Percentiles rank a stretch among this genome's conserved stretches.
Conservation (phyloP, 2,797 vertebrate species). For the Ciconia nigra region DNA sequence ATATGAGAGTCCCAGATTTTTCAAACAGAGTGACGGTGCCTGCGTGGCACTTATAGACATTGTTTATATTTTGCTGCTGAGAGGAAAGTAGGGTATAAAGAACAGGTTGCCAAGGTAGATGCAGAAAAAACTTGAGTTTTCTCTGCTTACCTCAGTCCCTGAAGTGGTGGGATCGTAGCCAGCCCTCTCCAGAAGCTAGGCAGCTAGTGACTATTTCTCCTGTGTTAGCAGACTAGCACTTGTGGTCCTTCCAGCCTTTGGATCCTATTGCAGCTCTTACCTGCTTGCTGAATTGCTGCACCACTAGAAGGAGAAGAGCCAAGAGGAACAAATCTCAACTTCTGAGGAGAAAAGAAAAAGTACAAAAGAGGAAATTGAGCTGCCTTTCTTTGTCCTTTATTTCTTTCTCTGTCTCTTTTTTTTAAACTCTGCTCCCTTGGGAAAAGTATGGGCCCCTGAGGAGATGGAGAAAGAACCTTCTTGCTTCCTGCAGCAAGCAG, state of each 20-base stretch:
- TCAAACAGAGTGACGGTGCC: background rate
- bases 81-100: background rate
- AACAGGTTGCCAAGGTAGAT: background rate
- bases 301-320: background rate
- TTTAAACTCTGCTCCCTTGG: background rate
- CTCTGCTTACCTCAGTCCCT: background rate
- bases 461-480: background rate
- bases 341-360: background rate
- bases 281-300: background rate
- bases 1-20: background rate
- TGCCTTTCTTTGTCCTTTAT: background rate
- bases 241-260: background rate
- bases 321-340: background rate
- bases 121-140: background rate
- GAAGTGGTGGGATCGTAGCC: background rate
- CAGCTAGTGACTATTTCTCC: background rate
- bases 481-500: background rate
- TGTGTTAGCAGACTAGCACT: background rate
- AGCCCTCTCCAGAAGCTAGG: background rate
- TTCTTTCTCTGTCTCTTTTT: background rate
- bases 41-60: background rate
- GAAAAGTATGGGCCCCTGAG: background rate
- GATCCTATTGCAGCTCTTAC: background rate
- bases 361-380: background rate
- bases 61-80: background rate